A percentile compares a stretch with the other conserved stretches of the same genome.
Evolutionary conservation across 2,888 invertebrate genomes (phyloP).

Genomic region (Agonopterix arenella): DNA sequence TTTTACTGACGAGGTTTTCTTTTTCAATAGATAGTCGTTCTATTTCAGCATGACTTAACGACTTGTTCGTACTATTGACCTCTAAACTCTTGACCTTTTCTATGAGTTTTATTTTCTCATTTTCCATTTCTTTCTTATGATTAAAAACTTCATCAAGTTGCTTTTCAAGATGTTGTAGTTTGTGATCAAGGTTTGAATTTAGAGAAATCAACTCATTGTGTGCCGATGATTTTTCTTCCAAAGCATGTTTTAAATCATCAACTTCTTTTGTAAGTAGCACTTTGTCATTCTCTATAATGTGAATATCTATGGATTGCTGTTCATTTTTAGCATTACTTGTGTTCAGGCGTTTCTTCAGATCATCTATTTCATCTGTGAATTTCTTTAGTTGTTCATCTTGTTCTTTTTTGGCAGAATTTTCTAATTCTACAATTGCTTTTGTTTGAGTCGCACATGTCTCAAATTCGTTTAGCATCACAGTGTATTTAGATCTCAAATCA

Average conservation of each 20-base stretch:
- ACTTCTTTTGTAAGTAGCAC: constrained; percentile 60
- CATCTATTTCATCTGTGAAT: constrained; percentile 54
- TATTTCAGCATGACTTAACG: constrained; percentile 14
- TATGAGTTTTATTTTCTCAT: constrained; percentile 27
- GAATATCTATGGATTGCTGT: constrained; percentile 68
- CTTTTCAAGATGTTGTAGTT: constrained; percentile 42
- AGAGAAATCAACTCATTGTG: constrained; percentile 36
- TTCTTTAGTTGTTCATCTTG: constrained; percentile 38
- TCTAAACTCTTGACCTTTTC: constrained; percentile 20
- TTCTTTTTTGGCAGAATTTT: constrained; percentile 48
- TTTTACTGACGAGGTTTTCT: constrained; percentile 17
- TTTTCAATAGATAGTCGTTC: constrained; percentile 29
- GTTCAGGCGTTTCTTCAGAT: constrained; percentile 53
- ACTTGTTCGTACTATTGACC: constrained; percentile 12
- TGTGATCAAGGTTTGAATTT: constrained; percentile 42
- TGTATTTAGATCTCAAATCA: constrained; percentile 73
- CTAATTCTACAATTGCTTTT: constrained; percentile 66
- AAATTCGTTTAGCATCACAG: constrained; percentile 61
- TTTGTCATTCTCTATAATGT: constrained; percentile 71
- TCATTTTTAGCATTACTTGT: constrained; percentile 58
- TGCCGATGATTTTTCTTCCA: constrained; percentile 33
- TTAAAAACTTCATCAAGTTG: constrained; percentile 30
- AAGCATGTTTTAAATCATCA: constrained; percentile 53
- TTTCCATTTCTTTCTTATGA: constrained; percentile 32
- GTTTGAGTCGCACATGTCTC: constrained; percentile 58